Conservation (phyloP, 2,113 vertebrate genomes). For the Turnix velox region DNA sequence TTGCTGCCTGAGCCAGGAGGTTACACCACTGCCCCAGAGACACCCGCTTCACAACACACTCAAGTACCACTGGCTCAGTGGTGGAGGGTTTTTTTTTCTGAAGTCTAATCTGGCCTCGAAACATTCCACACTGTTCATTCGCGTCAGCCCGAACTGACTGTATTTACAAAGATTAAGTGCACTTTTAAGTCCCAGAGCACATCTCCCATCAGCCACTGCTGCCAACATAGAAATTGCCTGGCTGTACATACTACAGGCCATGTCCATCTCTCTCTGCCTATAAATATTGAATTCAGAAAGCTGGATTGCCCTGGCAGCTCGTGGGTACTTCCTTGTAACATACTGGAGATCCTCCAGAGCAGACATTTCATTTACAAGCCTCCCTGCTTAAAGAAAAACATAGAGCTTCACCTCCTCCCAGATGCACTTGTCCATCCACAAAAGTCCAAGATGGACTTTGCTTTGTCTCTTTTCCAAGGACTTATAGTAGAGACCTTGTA, state of each 20-base stretch:
- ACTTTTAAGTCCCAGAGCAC: slow-evolving; percentile 67
- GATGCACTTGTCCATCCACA: not conserved
- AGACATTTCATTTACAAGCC: not conserved
- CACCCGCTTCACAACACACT: slow-evolving; percentile 15
- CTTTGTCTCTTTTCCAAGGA: not conserved
- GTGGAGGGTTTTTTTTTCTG: slow-evolving; percentile 36
- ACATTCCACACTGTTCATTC: slow-evolving; percentile 66
- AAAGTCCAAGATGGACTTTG: not conserved
- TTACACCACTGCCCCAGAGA: not conserved
- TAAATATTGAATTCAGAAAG: slow-evolving; percentile 58
- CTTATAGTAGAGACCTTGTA: no score
- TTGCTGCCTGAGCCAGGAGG: slow-evolving; percentile 42
- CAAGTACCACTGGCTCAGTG: slow-evolving; percentile 34
- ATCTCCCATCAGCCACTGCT: slow-evolving; percentile 58
- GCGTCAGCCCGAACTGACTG: slow-evolving; percentile 69
- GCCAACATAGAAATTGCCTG: slow-evolving; percentile 77
- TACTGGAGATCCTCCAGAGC: not conserved
- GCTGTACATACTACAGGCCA: slow-evolving; percentile 68
- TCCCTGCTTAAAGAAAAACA: not conserved
- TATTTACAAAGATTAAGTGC: slow-evolving; percentile 85
- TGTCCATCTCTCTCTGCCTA: slow-evolving; percentile 32
- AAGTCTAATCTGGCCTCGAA: slow-evolving; percentile 65
- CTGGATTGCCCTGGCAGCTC: slow-evolving; percentile 24
- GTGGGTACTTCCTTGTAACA: not conserved
- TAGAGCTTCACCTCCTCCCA: not conserved